phyloP scores from a whole-genome alignment of 2,113 vertebrate genomes.

The Synodontis membranacea region DNA sequence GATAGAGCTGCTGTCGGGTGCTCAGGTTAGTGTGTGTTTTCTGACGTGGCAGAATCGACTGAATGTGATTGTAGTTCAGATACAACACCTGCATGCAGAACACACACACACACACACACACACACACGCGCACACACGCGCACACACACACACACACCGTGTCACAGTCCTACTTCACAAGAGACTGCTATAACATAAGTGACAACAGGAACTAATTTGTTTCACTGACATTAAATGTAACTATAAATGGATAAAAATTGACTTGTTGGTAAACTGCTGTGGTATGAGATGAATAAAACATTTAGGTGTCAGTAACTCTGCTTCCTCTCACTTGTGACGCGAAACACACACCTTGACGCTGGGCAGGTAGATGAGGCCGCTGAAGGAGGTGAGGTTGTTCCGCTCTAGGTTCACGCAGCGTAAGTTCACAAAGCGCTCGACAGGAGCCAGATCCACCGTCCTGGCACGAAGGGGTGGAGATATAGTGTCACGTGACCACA shows the following conservation, averaged over 20 bases:
- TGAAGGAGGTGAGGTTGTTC: constrained; percentile 83
- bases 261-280: background rate
- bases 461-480: constrained; percentile 52
- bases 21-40: constrained; percentile 74
- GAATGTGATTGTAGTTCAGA: constrained; percentile 83
- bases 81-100: constrained; percentile 72
- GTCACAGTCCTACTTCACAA: background rate
- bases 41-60: constrained; percentile 80
- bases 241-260: background rate
- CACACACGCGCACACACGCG: constrained; percentile 52
- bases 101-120: constrained; percentile 52
- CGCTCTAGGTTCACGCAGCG: constrained; percentile 79
- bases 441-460: constrained; percentile 75
- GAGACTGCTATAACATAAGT: too few relatives aligned
- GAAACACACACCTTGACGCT: constrained; percentile 75
- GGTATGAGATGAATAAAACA: background rate
- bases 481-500: background rate
- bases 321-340: background rate
- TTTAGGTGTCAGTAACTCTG: background rate
- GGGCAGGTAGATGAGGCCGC: constrained; percentile 80
- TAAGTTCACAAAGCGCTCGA: constrained; percentile 75
- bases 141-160: constrained; percentile 17
- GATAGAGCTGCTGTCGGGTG: constrained; percentile 78
- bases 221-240: background rate
- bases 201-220: background rate